Base-by-base conservation (phyloP, 2,113 vertebrate species). In the Oncorhynchus mykiss region DNA sequence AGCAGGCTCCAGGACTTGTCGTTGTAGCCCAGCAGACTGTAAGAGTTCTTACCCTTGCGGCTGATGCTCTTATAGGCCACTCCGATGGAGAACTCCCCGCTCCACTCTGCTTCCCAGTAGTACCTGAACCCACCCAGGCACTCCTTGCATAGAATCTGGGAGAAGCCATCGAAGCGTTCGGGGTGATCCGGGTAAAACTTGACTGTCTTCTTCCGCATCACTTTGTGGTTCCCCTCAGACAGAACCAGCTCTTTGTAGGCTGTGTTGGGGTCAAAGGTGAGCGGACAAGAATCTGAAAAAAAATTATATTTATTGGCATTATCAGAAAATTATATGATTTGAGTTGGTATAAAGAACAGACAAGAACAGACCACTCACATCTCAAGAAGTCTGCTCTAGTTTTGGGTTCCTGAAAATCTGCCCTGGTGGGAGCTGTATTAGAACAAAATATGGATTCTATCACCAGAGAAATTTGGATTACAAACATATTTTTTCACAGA, bases 1-100 rank as follows among this genome's bases (percentile, higher is more conserved):
- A 96, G 94, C 70, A 99, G 91, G 59, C 96, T 97, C 98, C 98
- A 99, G 0, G 98, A 99, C 70, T 88, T 84, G 20, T 92, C 82
- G 0, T 95, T 96, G 49, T 95, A 93, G 18, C 98, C 96, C 0
- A 97, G 95, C 82, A 93, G 96, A 85, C 96, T 96, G 0, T 89
- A 90, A 0, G 91, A 91, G 24, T 94, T 91, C n/a, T 90, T 95
- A 65, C 94, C 93, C 76, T 86, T 86, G 39, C 93, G 87, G 0
- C 87, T 78, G 60, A 99, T 96, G 6, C 88, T 90, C 0, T 62
- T 88, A 79, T 96, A 98, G 31, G 96, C 92, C 16, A 97, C 86
- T 0, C 97, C 98, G 9, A 98, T 82, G 1, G 95, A 94, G 80
- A 96, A 92, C 0, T 97, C 94, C 27, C 90, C 91, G 2, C 90